These are phyloP conservation scores for Corydoras maculifer DNA, from an alignment of 2,113 vertebrate genomes.

Conservation along the genomic window DNA sequence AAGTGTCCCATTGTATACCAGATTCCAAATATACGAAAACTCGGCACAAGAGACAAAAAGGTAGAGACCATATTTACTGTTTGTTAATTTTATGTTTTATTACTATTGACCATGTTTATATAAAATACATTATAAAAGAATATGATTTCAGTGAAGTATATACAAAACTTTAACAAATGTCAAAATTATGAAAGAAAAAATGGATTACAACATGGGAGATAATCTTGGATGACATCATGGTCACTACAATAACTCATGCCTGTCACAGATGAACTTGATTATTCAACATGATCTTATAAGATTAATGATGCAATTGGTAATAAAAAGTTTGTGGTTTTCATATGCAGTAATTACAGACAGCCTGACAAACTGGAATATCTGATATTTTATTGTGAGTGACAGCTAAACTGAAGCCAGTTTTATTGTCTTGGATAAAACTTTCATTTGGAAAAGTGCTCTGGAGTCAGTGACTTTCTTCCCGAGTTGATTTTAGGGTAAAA, in stretches of 20 bases:
- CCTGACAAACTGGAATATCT: slow-evolving; percentile 4
- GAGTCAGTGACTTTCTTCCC: slow-evolving; percentile 3
- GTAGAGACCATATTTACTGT: slow-evolving; percentile 57
- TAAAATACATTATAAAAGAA: slow-evolving; percentile 60
- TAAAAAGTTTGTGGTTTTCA: slow-evolving; percentile 5
- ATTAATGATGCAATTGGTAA: neutral
- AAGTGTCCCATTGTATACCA: too few relatives aligned
- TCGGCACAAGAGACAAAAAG: neutral
- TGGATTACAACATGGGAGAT: too few relatives aligned
- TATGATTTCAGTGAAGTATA: slow-evolving; percentile 58
- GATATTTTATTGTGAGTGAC: neutral
- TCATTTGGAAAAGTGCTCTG: slow-evolving; percentile 20
- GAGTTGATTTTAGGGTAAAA: neutral
- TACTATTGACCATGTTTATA: slow-evolving; percentile 53
- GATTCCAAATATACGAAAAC: slow-evolving; percentile 13
- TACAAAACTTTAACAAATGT: slow-evolving; percentile 52
- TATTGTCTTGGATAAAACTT: neutral
- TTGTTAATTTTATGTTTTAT: slow-evolving; percentile 47
- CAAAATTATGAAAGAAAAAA: slow-evolving; percentile 13
- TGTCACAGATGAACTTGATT: neutral
- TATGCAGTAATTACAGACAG: neutral
- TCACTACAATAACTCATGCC: neutral
- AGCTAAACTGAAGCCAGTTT: slow-evolving; percentile 13
- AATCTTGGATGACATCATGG: too few relatives aligned
- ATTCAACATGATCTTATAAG: neutral